Conservation (phyloP, 2,888 invertebrate genomes). For the Zele albiditarsus region DNA sequence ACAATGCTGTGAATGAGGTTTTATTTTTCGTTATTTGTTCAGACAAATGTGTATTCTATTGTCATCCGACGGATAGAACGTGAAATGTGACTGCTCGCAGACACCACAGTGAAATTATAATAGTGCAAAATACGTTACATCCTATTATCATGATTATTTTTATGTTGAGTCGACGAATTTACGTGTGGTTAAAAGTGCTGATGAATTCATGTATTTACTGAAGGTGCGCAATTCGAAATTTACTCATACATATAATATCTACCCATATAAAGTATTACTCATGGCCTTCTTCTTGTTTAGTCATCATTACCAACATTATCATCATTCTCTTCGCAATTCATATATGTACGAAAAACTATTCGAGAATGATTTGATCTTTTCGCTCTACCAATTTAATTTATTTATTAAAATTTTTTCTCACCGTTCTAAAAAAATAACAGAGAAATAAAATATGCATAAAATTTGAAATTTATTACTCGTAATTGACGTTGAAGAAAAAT, state of each 20-base stretch:
- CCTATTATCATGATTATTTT: slow-evolving; percentile 1
- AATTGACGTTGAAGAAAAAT: no score
- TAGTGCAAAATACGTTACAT: neutral
- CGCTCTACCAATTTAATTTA: slow-evolving; percentile 10
- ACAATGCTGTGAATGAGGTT: neutral
- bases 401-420: neutral
- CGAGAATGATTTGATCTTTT: neutral
- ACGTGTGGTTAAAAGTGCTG: neutral
- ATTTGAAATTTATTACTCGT: neutral
- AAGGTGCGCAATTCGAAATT: neutral
- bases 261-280: neutral
- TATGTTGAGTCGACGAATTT: neutral
- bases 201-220: neutral
- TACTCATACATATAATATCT: no score
- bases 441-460: neutral
- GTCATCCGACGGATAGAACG: neutral
- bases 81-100: neutral
- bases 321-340: slow-evolving; percentile 2
- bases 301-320: slow-evolving; percentile 15
- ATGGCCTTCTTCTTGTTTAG: slow-evolving; percentile 16
- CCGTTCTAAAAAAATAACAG: neutral
- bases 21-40: neutral
- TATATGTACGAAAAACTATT: neutral
- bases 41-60: slow-evolving; percentile 6
- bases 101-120: neutral